Base-by-base conservation (phyloP, 1,140 invertebrate genomes). In the Zophobas morio region DNA sequence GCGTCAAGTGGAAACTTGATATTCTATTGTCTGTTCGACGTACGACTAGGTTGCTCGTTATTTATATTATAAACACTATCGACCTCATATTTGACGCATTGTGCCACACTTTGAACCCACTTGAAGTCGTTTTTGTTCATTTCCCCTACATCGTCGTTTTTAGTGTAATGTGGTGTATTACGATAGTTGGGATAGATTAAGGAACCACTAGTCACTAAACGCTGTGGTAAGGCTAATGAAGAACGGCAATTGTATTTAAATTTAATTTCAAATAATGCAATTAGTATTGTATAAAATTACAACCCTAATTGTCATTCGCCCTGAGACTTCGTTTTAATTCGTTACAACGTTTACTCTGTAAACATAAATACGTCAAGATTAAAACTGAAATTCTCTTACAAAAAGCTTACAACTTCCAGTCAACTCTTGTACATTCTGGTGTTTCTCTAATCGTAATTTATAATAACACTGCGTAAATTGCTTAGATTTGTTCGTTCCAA, bases 221-320 rank as follows among this genome's bases (percentile, higher is more conserved):
- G 39, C 33, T 33, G 60, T 42, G 39, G 42, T 1, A 42, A 37
- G 20, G 42, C 60, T 66, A 66, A 66, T 66, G 60, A 66, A 66
- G 39, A 66, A 66, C 35, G 33, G 42, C 39, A 40, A 42, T 66
- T 32, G 60, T 66, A 66, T 66, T 66, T 66, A 36, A 66, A 66
- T 66, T 66, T 40, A 66, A 66, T 66, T 66, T 66, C 20, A 42
- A 66, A 66, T 42, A 66, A 66, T 66, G 60, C 60, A 66, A 66
- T 66, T 66, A 66, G 60, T 66, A 66, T 66, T 66, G 60, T 66
- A 66, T 66, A 66, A 66, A 66, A 66, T 66, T 66, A 66, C 60
- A 66, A 66, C 60, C 60, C 60, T 66, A 66, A 66, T 66, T 66
- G 60, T 66, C 42, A 66, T 66, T 66, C 60, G 60, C 60, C 60